Evolutionary conservation across 2,797 vertebrate genomes (phyloP).

Genomic region (Apogon talboti): DNA sequence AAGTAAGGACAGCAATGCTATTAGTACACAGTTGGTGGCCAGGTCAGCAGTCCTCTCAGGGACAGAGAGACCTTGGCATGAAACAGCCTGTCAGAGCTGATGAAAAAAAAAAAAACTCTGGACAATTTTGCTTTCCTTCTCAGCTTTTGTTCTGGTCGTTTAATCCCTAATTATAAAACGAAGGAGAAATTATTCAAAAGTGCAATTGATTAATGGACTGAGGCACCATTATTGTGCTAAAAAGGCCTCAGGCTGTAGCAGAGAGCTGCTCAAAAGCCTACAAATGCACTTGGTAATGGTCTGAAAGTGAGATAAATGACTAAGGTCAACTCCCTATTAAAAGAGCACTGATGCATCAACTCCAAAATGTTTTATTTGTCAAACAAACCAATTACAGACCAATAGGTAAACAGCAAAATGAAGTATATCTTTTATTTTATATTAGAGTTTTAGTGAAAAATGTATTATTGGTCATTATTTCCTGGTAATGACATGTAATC

Average conservation of each 20-base stretch:
- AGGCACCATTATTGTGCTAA: slow-evolving; percentile 2
- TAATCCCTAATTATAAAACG: slow-evolving; percentile 44
- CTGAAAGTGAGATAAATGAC: slow-evolving; percentile 19
- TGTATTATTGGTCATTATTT: no score
- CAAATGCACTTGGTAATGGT: slow-evolving; percentile 12
- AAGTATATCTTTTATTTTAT: background rate
- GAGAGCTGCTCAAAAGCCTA: slow-evolving; percentile 1
- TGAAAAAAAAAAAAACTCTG: slow-evolving; percentile 20
- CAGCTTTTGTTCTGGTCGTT: slow-evolving; percentile 41
- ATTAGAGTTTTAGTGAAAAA: no score
- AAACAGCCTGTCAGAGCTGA: slow-evolving; percentile 32
- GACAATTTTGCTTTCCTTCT: slow-evolving; percentile 28
- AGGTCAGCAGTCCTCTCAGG: slow-evolving; percentile 45
- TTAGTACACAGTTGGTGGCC: slow-evolving; percentile 48
- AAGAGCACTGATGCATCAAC: background rate
- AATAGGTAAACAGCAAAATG: slow-evolving; percentile 1
- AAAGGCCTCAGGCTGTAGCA: slow-evolving; percentile 15
- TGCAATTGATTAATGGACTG: slow-evolving; percentile 41
- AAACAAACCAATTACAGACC: slow-evolving; percentile 14
- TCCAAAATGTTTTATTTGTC: background rate
- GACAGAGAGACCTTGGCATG: slow-evolving; percentile 36
- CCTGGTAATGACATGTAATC: background rate
- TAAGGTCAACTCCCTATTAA: background rate
- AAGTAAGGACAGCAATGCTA: slow-evolving; percentile 43
- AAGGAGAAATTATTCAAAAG: slow-evolving; percentile 30